Evolutionary conservation across 2,888 invertebrate genomes (phyloP).

Genomic region (Drepanosiphum platanoidis): DNA sequence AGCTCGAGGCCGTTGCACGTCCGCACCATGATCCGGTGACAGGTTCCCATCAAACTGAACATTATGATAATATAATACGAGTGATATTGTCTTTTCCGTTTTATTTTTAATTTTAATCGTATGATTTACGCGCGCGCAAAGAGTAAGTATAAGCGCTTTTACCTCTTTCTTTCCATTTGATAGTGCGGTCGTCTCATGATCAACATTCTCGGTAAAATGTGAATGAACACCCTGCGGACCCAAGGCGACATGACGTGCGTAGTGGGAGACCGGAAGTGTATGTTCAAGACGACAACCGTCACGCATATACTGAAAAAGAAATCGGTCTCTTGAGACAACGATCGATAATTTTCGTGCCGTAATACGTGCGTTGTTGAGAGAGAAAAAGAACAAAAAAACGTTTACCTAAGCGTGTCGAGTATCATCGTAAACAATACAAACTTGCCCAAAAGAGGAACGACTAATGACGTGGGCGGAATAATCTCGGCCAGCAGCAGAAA

Average conservation of each 20-base stretch:
- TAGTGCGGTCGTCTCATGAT: slow-evolving; percentile 86
- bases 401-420: slow-evolving; percentile 90
- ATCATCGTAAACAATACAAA: slow-evolving; percentile 97
- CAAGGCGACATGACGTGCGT: slow-evolving; percentile 98
- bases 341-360: neutral
- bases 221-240: slow-evolving; percentile 95
- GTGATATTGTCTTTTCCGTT: too few species aligned
- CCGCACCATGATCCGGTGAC: slow-evolving; percentile 77
- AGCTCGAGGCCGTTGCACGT: slow-evolving; percentile 82
- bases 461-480: slow-evolving; percentile 90
- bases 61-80: too few species aligned
- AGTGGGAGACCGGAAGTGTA: slow-evolving; percentile 97
- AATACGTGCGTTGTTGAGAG: neutral
- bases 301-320: slow-evolving; percentile 82
- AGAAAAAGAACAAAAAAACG: too few species aligned
- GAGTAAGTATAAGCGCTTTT: too few species aligned
- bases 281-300: slow-evolving; percentile 95
- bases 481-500: slow-evolving; percentile 90
- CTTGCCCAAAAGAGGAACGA: slow-evolving; percentile 92
- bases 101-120: too few species aligned
- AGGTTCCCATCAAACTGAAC: slow-evolving; percentile 66
- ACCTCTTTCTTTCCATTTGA: slow-evolving; percentile 69
- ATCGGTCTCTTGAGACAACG: neutral
- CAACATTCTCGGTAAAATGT: slow-evolving; percentile 91
- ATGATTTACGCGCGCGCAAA: neutral